Percentiles rank a stretch among this genome's conserved stretches.
Evolutionary conservation across 1,140 invertebrate genomes (phyloP).

Genomic region (Papilio aristodemus): DNA sequence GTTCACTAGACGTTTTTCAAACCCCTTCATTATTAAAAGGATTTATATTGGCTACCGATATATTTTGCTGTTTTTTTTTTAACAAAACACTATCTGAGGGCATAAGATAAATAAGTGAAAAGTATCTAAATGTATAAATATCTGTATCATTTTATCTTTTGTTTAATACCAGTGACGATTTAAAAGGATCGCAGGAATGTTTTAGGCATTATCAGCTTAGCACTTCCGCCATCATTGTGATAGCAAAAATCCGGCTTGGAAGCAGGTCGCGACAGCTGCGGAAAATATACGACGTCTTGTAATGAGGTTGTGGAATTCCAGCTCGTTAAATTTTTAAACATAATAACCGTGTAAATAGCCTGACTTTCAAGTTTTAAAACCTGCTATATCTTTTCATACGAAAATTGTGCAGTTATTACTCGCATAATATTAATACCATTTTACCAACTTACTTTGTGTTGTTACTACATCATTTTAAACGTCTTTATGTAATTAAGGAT

Average conservation of each 20-base stretch:
- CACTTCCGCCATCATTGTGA: background rate
- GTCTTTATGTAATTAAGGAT: too few species aligned
- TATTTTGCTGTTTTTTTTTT: background rate
- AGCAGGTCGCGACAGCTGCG: conserved; percentile 7
- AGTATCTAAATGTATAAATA: background rate
- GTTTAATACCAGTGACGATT: background rate
- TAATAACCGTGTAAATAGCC: conserved; percentile 3
- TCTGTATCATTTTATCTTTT: background rate
- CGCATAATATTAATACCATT: background rate
- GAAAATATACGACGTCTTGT: conserved; percentile 22
- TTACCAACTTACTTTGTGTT: too few species aligned
- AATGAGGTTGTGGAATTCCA: conserved; percentile 15
- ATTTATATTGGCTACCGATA: conserved; percentile 22
- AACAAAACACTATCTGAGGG: background rate
- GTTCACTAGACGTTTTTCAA: conserved; percentile 25
- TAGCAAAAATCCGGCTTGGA: conserved; percentile 15
- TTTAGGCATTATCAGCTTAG: conserved; percentile 15
- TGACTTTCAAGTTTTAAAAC: conserved; percentile 7
- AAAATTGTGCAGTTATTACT: background rate
- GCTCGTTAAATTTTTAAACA: conserved; percentile 21
- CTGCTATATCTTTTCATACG: background rate
- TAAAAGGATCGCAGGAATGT: background rate
- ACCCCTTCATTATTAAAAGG: conserved; percentile 26
- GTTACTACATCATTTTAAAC: too few species aligned
- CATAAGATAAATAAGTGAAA: background rate